Evolutionary conservation across 2,888 invertebrate genomes (phyloP).

Genomic region (Alcis repandata): DNA sequence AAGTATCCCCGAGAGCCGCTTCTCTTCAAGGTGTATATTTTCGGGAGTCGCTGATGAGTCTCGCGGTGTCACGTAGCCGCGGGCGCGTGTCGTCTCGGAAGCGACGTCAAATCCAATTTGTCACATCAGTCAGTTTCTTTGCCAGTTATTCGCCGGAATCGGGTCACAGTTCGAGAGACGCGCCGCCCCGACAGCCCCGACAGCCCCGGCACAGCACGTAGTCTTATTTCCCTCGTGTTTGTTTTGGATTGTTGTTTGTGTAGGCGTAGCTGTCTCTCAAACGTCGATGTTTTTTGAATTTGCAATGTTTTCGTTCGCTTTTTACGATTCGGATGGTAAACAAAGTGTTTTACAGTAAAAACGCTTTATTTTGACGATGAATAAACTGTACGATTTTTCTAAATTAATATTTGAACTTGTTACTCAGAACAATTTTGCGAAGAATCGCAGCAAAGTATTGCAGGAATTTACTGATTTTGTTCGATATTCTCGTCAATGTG

Average conservation of each 20-base stretch:
- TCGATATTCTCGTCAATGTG: background rate
- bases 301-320: background rate
- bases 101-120: conserved; percentile 23
- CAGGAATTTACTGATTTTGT: background rate
- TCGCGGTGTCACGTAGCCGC: background rate
- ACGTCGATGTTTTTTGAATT: background rate
- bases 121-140: conserved; percentile 20
- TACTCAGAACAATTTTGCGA: too few species aligned
- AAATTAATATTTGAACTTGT: too few species aligned
- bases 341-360: too few species aligned
- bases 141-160: conserved; percentile 13
- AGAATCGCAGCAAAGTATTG: background rate
- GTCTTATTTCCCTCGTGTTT: conserved; percentile 16
- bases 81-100: background rate
- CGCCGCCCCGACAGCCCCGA: background rate
- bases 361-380: background rate
- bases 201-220: background rate
- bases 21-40: background rate
- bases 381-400: too few species aligned
- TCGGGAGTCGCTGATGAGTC: background rate
- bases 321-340: background rate
- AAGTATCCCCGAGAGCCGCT: too few species aligned
- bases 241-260: conserved; percentile 16
- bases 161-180: conserved; percentile 7
- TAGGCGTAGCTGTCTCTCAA: conserved; percentile 11